A percentile compares a stretch with the other conserved stretches of the same genome.
These are phyloP conservation scores for Axis porcinus DNA, from an alignment of 2,113 vertebrate species.

Conservation along the genomic window DNA sequence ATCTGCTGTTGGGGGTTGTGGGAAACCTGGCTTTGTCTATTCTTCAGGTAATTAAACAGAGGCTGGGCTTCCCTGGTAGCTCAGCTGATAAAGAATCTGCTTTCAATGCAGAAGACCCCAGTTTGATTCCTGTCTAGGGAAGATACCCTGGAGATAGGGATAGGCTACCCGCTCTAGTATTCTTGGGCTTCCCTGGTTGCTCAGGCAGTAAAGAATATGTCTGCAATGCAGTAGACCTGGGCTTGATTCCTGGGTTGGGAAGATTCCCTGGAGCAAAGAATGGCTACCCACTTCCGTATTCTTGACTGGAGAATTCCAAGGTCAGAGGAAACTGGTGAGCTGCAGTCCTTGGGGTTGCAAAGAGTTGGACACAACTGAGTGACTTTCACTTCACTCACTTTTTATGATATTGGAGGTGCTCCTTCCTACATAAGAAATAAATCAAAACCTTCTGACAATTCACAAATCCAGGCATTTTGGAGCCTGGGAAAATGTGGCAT, in stretches of 20 bases:
- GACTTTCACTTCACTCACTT: neutral
- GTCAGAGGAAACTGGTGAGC: neutral
- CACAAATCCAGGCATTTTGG: slow-evolving; percentile 59
- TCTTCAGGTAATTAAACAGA: neutral
- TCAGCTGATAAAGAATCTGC: neutral
- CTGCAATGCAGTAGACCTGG: neutral
- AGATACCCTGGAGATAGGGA: neutral
- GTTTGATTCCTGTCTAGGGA: neutral
- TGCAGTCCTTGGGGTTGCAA: neutral
- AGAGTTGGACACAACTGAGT: neutral
- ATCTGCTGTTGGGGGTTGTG: neutral
- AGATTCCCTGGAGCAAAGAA: neutral
- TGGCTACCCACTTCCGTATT: neutral
- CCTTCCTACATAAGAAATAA: slow-evolving; percentile 53
- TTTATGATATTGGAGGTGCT: slow-evolving; percentile 9
- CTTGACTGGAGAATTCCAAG: neutral
- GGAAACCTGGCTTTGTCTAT: neutral
- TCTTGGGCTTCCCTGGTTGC: neutral
- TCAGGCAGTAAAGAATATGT: neutral
- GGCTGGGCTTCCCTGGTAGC: neutral
- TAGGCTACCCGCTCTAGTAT: neutral
- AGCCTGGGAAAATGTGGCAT: slow-evolving; percentile 24
- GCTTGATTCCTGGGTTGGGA: neutral
- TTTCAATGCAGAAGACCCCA: neutral
- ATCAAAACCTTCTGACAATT: slow-evolving; percentile 69